Conservation (phyloP, 2,797 vertebrate species). For the Merluccius polli region DNA sequence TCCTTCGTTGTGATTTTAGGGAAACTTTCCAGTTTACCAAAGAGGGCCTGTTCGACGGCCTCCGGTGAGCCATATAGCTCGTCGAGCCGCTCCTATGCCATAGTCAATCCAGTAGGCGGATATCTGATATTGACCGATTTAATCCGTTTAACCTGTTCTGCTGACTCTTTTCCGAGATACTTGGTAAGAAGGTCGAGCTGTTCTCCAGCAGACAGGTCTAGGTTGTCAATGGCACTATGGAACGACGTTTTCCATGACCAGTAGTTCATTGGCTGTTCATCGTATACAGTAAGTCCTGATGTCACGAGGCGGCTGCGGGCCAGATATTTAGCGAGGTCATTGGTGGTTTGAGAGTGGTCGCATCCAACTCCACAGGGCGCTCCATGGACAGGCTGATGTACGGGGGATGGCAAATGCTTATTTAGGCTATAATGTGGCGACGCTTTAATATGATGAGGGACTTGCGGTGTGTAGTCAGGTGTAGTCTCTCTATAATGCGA, state of each 20-base stretch:
- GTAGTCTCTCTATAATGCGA: too few relatives aligned
- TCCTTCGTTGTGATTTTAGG: slow-evolving; percentile 18
- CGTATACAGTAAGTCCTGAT: neutral
- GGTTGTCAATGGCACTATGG: neutral
- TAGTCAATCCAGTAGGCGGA: neutral
- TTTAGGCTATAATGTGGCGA: neutral
- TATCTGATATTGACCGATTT: slow-evolving; percentile 23
- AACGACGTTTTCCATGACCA: slow-evolving; percentile 7
- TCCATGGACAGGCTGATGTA: neutral
- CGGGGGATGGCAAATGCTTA: neutral
- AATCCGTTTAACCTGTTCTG: slow-evolving; percentile 22
- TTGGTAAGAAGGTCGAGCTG: neutral
- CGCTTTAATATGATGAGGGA: too few relatives aligned
- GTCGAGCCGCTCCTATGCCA: slow-evolving; percentile 21
- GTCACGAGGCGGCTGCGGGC: neutral
- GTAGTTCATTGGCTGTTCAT: slow-evolving; percentile 1
- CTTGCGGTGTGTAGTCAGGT: too few relatives aligned
- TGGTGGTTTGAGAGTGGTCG: neutral
- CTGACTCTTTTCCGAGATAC: neutral
- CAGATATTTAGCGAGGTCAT: neutral
- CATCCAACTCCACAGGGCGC: neutral
- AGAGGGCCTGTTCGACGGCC: slow-evolving; percentile 20
- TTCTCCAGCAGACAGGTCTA: neutral
- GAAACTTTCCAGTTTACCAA: slow-evolving; percentile 26
- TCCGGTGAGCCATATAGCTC: slow-evolving; percentile 25